A percentile compares a stretch with the other conserved stretches of the same genome.
These are phyloP conservation scores for Clistopyga incitator DNA, from an alignment of 2,888 invertebrate genomes.

Conservation along the genomic window DNA sequence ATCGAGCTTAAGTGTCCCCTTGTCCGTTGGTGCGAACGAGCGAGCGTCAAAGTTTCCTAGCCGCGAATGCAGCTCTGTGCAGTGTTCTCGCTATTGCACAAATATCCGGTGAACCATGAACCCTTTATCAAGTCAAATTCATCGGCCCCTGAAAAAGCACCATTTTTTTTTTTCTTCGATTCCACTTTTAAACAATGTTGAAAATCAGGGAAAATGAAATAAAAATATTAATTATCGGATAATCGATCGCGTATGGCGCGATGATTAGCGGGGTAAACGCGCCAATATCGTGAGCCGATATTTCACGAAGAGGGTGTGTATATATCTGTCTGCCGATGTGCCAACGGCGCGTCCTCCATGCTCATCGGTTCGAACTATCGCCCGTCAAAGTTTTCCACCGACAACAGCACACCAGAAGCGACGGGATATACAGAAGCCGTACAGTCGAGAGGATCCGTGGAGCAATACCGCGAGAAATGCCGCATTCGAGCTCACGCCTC, in stretches of 20 bases:
- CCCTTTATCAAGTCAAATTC: not conserved
- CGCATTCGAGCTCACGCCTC: conserved; percentile 64
- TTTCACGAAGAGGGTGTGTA: not conserved
- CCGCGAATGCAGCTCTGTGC: not conserved
- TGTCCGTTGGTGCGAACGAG: conserved; percentile 69
- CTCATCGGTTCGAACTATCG: conserved; percentile 67
- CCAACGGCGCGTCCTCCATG: conserved; percentile 49
- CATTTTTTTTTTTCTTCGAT: not conserved
- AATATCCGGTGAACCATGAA: not conserved
- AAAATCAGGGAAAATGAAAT: not conserved
- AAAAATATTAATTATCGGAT: too few species aligned
- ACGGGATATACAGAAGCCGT: conserved; percentile 38
- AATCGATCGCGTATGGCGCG: not conserved
- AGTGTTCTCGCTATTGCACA: not conserved
- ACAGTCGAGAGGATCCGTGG: conserved; percentile 40
- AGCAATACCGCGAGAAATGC: conserved; percentile 62
- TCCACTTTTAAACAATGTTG: not conserved
- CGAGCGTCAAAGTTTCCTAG: conserved; percentile 68
- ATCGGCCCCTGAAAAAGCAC: not conserved
- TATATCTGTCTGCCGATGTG: conserved; percentile 23
- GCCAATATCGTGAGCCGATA: conserved; percentile 19
- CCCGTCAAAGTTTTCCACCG: conserved; percentile 65
- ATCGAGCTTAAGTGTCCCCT: not conserved
- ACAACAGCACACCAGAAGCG: conserved; percentile 22
- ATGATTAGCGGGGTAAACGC: conserved; percentile 24